Evolutionary conservation across 2,888 invertebrate genomes (phyloP).

Genomic region (Perithous albicinctus): DNA sequence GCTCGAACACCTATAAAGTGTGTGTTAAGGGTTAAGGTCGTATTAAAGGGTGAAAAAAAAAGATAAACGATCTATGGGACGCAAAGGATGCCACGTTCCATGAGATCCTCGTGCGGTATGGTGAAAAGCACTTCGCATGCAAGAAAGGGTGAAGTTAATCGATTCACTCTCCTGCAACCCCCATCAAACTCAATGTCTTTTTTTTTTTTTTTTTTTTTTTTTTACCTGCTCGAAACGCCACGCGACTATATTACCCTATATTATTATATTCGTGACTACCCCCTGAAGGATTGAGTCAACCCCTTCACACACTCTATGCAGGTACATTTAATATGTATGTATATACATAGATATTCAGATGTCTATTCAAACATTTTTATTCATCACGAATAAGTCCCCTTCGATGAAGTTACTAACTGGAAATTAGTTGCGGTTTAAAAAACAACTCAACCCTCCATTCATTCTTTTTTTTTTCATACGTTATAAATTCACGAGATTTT

Average conservation of each 20-base stretch:
- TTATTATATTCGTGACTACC: conserved; percentile 43
- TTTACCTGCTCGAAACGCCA: conserved; percentile 70
- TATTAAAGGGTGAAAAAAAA: conserved; percentile 58
- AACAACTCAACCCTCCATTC: no score
- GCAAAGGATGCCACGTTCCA: conserved; percentile 17
- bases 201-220: no score
- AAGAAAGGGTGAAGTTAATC: conserved; percentile 79
- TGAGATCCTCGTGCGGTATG: conserved; percentile 1
- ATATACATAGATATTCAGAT: background rate
- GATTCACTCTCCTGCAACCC: conserved; percentile 70
- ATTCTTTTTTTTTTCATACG: no score
- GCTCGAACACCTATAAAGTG: conserved; percentile 36
- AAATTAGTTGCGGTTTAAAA: no score
- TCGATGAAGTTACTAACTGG: background rate
- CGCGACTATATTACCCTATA: conserved; percentile 69
- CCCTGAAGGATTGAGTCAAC: conserved; percentile 79
- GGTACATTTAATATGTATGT: background rate
- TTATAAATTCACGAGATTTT: no score
- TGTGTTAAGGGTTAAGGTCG: conserved; percentile 44
- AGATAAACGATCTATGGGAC: conserved; percentile 69
- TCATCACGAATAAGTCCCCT: background rate
- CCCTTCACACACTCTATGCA: conserved; percentile 82
- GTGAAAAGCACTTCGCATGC: conserved; percentile 43
- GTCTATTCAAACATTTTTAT: background rate
- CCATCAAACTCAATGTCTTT: conserved; percentile 64